Evolutionary conservation across 2,888 invertebrate species (phyloP), one percentile per base, ranked within the genome.

Genomic region (Microctonus aethiopoides): DNA sequence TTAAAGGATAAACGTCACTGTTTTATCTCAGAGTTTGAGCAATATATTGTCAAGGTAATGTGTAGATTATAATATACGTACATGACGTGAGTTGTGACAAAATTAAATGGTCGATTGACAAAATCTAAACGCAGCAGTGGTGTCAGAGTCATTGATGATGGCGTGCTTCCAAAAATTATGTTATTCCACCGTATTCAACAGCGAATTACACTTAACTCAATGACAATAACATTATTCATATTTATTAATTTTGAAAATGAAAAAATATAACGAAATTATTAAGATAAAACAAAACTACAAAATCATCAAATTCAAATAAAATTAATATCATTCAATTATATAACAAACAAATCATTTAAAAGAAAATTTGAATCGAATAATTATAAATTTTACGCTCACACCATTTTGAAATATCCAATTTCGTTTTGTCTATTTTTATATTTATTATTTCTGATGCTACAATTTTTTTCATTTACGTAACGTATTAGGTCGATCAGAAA

Each of bases 91-190:
- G 20, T 46, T 46, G 46, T 46, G 46, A 46, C 46, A 46, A 46
- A 46, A 7, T 46, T 46, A 46, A 46, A 46, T 46, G 66, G 76
- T 74, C 76, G 82, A 84, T 83, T 83, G 82, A 84, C 78, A 77
- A 78, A 79, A 81, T 83, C 82, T 84, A 84, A 84, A 82, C 80
- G 78, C 77, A 78, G 79, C 80, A 79, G 77, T 84, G 83, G 79
- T 78, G 77, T 84, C 76, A 76, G 68, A 80, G 75, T 36, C 70
- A 75, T 77, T 80, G 79, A 77, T 74, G 78, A 79, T 85, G 84
- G 85, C 84, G 75, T 74, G 71, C 73, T 78, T 83, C 83, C 85
- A 84, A 81, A 81, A 83, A 80, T 80, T 79, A 84, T 78, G 77
- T 78, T 75, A 72, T 76, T 64, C 62, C 54, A 60, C 22, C 32